These are phyloP conservation scores for Sylvicola fuscatus DNA, from an alignment of 2,888 invertebrate species.

Conservation along the genomic window DNA sequence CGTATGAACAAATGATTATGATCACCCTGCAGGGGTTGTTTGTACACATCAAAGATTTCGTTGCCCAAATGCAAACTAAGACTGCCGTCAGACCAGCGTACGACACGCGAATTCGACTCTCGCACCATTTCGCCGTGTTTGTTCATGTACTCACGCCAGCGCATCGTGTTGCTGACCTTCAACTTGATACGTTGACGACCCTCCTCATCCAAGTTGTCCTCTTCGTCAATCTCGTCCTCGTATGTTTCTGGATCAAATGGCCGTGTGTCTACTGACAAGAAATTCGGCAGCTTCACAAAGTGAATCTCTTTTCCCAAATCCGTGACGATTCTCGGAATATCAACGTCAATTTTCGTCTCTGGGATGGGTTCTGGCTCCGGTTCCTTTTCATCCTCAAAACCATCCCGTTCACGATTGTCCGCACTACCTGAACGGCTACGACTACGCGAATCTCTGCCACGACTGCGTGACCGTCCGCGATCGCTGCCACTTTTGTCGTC, in stretches of 20 bases:
- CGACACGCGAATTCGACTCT: slow-evolving; percentile 88
- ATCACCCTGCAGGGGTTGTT: slow-evolving; percentile 83
- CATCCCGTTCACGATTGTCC: slow-evolving; percentile 11
- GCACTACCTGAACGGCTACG: slow-evolving; percentile 7
- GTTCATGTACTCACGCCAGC: slow-evolving; percentile 77
- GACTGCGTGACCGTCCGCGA: slow-evolving; percentile 9
- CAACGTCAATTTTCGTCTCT: slow-evolving; percentile 89
- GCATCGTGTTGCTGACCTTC: slow-evolving; percentile 93
- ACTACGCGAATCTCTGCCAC: slow-evolving; percentile 15
- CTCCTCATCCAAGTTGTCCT: slow-evolving; percentile 94
- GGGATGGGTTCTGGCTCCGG: slow-evolving; percentile 63
- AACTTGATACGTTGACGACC: slow-evolving; percentile 68
- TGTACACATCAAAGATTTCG: slow-evolving; percentile 96
- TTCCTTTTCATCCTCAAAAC: slow-evolving; percentile 31
- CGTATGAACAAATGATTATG: slow-evolving; percentile 95
- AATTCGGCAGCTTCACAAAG: slow-evolving; percentile 95
- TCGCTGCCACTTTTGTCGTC: slow-evolving; percentile 17
- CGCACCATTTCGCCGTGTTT: slow-evolving; percentile 60
- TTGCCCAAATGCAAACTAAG: slow-evolving; percentile 91
- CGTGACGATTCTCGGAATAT: slow-evolving; percentile 87
- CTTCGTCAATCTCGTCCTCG: slow-evolving; percentile 97
- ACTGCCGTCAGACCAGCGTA: slow-evolving; percentile 96
- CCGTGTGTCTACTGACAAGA: slow-evolving; percentile 90
- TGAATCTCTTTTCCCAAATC: slow-evolving; percentile 83
- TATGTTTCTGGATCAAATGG: slow-evolving; percentile 90